Evolutionary conservation across 2,797 vertebrate species (phyloP), one percentile per base, ranked within the genome.

Genomic region (Rallus crepitans): DNA sequence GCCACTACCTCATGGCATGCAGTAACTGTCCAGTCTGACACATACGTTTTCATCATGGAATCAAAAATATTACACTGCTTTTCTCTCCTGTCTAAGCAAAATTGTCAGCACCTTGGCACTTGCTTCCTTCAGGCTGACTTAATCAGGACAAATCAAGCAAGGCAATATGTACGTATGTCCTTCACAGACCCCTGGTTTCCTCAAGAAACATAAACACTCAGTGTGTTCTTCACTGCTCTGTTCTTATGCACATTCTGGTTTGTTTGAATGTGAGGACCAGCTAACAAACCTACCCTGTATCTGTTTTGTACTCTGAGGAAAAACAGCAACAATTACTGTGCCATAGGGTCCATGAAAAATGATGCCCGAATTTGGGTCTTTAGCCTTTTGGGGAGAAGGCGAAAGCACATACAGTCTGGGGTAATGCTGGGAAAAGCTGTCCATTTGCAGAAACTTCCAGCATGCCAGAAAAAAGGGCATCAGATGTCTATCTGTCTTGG

Each of bases 131-230:
- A 30, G 31, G 37, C 50, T 77, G n/a, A 69, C 55, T 33, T 25
- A 40, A 83, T 25, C 31, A 57, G 33, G 39, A 50, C 23, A 85
- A 90, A 76, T 56, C 39, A 63, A 63, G 61, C 18, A 59, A 68
- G 57, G 18, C 16, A 40, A 39, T 68, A 42, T 2, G 6, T 23
- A 31, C 1, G 0, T 15, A 4, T 11, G 17, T 48, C 7, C 35
- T 52, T 79, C 79, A 16, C 1, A 10, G n/a, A 15, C 11, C 27
- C 53, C 20, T 56, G 9, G 8, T 61, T 57, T 45, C 35, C 39
- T 30, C 2, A 14, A 90, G 27, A 40, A 45, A 37, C 11, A 8
- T 23, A 59, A 94, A 79, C 59, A 84, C 31, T 79, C 52, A 24
- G 2, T 28, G 17, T 48, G 15, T 37, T 72, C 42, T 78, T 30